Evolutionary conservation across 2,113 vertebrate species (phyloP), one percentile per base, ranked within the genome.

Genomic region (Rhizomys pruinosus): DNA sequence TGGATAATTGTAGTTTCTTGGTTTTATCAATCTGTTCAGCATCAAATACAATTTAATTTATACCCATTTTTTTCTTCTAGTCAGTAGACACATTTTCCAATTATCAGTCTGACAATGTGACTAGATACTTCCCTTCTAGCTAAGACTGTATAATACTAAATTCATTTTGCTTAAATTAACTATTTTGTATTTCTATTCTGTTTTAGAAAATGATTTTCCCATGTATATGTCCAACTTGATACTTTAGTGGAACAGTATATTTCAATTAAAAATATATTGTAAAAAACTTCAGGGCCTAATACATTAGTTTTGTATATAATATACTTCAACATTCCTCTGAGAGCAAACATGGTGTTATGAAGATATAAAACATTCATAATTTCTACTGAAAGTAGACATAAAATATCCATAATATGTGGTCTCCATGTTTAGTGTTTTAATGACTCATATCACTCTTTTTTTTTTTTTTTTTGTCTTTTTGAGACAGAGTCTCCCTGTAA

Each of bases 91-190:
- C 32, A 69, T 57, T 37, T 88, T 80, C 5, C 0, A 66, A 34
- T 47, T 76, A 25, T n/a, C 77, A 76, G 85, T 76, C 3, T 85
- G 27, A 12, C 61, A 87, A 15, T 47, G 9, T 37, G 59, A 29
- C 61, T 80, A 88, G 39, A 79, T 7, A 39, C 3, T 25, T 72
- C 44, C 32, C n/a, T 52, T 89, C 34, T 71, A 89, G 39, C 73
- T 77, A 76, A 72, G 37, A 22, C 55, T 82, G 2, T n/a, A 19
- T 87, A 84, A 55, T 47, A 90, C 16, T 57, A 86, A 90, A 22
- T 92, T 82, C 52, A 77, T 77, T 69, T 87, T 82, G 77, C 37
- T 77, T 55, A 68, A 79, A 16, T 68, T 68, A 47, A 84, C 42
- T 68, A 52, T 34, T 69, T 20, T 37, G 0, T 37, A 71, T 85